A percentile compares a stretch with the other conserved stretches of the same genome.
Evolutionary conservation across 2,797 vertebrate species (phyloP).

Genomic region (Sebastes aleutianus): DNA sequence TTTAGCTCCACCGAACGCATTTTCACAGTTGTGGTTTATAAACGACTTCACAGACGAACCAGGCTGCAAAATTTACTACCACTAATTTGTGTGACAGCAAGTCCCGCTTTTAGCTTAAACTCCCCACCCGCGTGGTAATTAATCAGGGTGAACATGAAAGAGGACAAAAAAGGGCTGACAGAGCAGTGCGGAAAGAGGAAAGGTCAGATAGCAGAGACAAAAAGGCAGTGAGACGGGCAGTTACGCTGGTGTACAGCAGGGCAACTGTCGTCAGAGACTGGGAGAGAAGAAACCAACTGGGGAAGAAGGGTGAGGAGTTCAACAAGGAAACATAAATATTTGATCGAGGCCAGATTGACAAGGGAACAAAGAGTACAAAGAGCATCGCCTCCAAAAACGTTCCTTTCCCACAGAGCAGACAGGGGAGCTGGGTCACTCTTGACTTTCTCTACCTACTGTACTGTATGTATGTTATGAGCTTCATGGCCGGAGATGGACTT

Average conservation of each 20-base stretch:
- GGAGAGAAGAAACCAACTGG: conserved; percentile 49
- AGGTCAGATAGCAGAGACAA: conserved; percentile 36
- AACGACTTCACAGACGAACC: conserved; percentile 34
- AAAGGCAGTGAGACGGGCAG: conserved; percentile 33
- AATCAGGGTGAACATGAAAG: conserved; percentile 72
- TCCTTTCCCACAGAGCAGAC: conserved; percentile 64
- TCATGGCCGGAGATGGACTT: background rate
- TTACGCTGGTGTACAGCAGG: conserved; percentile 31
- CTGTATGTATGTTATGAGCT: background rate
- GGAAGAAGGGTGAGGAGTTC: conserved; percentile 78
- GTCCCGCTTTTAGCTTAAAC: conserved; percentile 48
- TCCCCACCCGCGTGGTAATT: conserved; percentile 41
- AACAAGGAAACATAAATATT: conserved; percentile 83
- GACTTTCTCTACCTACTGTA: background rate
- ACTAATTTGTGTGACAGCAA: conserved; percentile 38
- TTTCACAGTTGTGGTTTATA: background rate
- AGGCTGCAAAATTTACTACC: conserved; percentile 23
- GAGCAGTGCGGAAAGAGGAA: conserved; percentile 65
- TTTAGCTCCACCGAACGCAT: background rate
- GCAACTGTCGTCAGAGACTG: conserved; percentile 69
- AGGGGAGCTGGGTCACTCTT: background rate
- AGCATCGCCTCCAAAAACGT: conserved; percentile 42
- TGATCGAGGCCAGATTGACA: conserved; percentile 81
- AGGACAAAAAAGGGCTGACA: conserved; percentile 53
- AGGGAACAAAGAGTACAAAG: conserved; percentile 75